Base-by-base conservation (phyloP, 2,888 invertebrate genomes). In the Cerceris ruficornis region DNA sequence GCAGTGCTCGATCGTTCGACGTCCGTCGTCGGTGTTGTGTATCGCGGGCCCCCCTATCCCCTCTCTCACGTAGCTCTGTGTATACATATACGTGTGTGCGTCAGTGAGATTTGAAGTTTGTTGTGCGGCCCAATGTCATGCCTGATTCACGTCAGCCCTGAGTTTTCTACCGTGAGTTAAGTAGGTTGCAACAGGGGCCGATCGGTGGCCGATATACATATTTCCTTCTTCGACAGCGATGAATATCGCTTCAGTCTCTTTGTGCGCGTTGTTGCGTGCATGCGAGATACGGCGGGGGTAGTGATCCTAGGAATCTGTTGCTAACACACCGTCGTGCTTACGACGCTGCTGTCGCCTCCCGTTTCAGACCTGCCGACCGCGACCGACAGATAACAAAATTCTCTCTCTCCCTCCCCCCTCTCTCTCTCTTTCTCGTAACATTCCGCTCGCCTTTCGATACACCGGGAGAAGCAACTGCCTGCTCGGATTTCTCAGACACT, bases 11-110 rank as follows among this genome's bases (percentile, higher is more conserved):
- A 76, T 75, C 81, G 81, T 79, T 84, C 82, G 61, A 72, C 75
- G 75, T 76, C 58, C 72, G 93, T 93, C 91, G 92, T 93, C 92
- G 93, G 93, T 94, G 93, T 92, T 93, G 93, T 93, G 93, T 92
- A 89, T 84, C 87, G 93, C 93, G 93, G 93, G 49, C 28, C 17
- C 50, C 55, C 41, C 49, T 52, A 69, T 60, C 71, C 79, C 66
- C 77, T 60, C 41, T 13, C 15, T 55, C 66, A 59, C 66, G 58
- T 39, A 58, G 66, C 66, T 49, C 50, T 28, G 59, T 39, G 28
- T 60, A 13, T 59, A 43, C 49, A 50, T 49, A 62, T 69, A 46
- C 46, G 69, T 70, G 72, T 17, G 58, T 68, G 69, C 74, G 77
- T 83, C 70, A 80, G 68, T 80, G 82, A 54, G 83, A 82, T 88